Evolutionary conservation across 2,888 invertebrate genomes (phyloP), one percentile per base, ranked within the genome.

Genomic region (Sipunculus nudus): DNA sequence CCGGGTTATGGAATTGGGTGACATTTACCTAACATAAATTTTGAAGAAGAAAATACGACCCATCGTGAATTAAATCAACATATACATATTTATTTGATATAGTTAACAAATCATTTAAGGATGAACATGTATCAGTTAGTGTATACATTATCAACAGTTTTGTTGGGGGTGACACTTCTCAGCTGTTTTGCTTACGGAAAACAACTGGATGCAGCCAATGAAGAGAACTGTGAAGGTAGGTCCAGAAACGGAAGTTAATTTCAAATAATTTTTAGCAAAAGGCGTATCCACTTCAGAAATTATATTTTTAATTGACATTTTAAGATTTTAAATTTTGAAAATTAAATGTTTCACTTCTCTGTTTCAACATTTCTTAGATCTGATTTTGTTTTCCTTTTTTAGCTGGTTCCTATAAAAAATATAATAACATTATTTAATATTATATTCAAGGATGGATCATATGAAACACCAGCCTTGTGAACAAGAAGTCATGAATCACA

Each of bases 201-300:
- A 28, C 62, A 67, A 39, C 38, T 70, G 31, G 61, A 56, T 23
- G 62, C 54, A 47, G 70, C 58, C 10, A 70, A 50, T 26, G 66
- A 65, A 61, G 70, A 75, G 39, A 73, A 75, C 46, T 75, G 75
- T 55, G 74, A 74, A 73, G 74, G 74, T 74, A 60, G 56, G 25
- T 16, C 61, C 21, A 53, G 6, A 16, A 26, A 6, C 3, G 52
- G 38, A 25, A 46, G 38, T 41, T 56, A 43, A 49, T n/a, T 21
- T 35, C 2, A 29, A 35, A 38, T 39, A 3, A 19, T 46, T 21
- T 40, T 48, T 21, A 63, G 61, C 53, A 67, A 61, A 50, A 10
- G 45, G 40, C 3, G 56, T 56, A 38, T 13, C n/a, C 38, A n/a
- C n/a, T 38, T 38, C n/a, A n/a, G n/a, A n/a, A n/a, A n/a, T n/a